These are phyloP conservation scores for Spinibarbus caldwelli DNA, from an alignment of 2,797 vertebrate genomes.

Conservation along the genomic window DNA sequence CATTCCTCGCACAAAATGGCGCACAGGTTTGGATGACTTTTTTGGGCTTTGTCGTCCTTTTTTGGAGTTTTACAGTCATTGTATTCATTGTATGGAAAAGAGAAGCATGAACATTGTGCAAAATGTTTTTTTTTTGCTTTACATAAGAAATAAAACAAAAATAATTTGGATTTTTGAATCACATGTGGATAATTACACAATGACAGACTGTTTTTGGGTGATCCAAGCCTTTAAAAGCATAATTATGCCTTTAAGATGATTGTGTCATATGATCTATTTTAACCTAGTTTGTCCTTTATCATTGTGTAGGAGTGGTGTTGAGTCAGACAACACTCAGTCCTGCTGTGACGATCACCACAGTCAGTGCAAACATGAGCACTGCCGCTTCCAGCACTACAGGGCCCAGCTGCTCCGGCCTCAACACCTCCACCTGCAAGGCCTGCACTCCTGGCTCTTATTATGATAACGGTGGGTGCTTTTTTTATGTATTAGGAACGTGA, in stretches of 20 bases:
- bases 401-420: slow-evolving; percentile 77
- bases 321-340: slow-evolving; percentile 79
- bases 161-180: not conserved
- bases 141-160: not conserved
- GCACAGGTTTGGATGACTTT: not conserved
- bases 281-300: not conserved
- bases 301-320: slow-evolving; percentile 70
- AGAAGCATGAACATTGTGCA: too few relatives aligned
- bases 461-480: slow-evolving; percentile 75
- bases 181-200: not conserved
- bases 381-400: slow-evolving; percentile 65
- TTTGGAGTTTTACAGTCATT: not conserved
- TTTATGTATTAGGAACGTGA: not conserved
- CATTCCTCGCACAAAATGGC: not conserved
- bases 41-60: not conserved
- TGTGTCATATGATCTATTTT: not conserved
- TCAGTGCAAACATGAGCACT: slow-evolving; percentile 58
- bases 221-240: not conserved
- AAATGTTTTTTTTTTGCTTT: not conserved
- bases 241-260: not conserved
- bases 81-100: too few relatives aligned
- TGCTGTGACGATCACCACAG: slow-evolving; percentile 70
- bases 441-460: slow-evolving; percentile 82
- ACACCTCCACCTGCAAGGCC: slow-evolving; percentile 78
- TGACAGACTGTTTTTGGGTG: not conserved